Percentiles rank a stretch among this genome's conserved stretches.
Conservation (phyloP, 2,113 vertebrate genomes). For the Macquaria ambigua region DNA sequence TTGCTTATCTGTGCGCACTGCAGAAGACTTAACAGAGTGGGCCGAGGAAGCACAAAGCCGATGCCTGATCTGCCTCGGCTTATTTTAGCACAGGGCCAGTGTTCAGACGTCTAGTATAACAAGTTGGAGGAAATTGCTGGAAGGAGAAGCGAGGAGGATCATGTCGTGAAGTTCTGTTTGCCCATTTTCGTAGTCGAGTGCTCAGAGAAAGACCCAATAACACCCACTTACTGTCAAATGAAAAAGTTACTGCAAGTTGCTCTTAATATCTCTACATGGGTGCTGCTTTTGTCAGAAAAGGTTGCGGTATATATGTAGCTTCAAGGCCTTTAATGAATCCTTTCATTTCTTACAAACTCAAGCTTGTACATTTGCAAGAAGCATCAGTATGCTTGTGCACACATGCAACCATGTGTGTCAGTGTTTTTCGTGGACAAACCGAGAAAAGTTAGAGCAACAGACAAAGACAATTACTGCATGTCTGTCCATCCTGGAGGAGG, state of each 20-base stretch:
- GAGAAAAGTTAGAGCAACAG: constrained; percentile 12
- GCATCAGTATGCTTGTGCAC: background rate
- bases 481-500: no score
- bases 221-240: constrained; percentile 16
- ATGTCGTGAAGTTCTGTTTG: background rate
- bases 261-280: background rate
- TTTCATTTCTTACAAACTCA: background rate
- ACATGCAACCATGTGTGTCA: background rate
- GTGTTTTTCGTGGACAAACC: constrained; percentile 38
- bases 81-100: constrained; percentile 15
- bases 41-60: constrained; percentile 12
- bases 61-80: background rate
- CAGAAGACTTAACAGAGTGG: constrained; percentile 47
- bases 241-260: background rate
- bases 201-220: background rate
- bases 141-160: background rate
- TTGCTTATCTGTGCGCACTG: constrained; percentile 51
- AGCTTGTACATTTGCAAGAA: background rate
- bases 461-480: background rate
- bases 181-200: background rate
- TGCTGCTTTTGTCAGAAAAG: constrained; percentile 10
- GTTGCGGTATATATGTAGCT: background rate
- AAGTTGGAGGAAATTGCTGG: constrained; percentile 6
- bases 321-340: background rate
- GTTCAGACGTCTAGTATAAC: constrained; percentile 5